phyloP scores from a whole-genome alignment of 2,113 vertebrate genomes.

The Accipiter virgatus region DNA sequence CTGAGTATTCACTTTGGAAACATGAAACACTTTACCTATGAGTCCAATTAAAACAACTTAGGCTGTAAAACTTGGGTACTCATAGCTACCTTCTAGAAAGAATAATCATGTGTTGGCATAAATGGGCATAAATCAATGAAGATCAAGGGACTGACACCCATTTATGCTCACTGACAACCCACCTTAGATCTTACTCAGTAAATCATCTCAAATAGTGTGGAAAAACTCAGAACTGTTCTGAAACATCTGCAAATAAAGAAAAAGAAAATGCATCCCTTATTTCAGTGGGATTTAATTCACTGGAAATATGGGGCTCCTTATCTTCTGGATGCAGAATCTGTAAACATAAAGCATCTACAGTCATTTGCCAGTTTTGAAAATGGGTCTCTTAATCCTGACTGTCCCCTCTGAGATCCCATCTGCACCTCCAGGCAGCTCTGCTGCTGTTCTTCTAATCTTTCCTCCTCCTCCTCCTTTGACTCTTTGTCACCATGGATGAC shows the following conservation, averaged over 20 bases:
- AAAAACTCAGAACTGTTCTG: background rate
- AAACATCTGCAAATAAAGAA: background rate
- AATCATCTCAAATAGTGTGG: background rate
- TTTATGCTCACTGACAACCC: background rate
- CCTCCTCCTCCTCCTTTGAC: background rate
- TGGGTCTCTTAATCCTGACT: background rate
- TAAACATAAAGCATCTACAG: background rate
- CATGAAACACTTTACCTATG: background rate
- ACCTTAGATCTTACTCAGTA: background rate
- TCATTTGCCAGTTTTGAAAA: background rate
- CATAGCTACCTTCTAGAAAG: background rate
- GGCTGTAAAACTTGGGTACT: background rate
- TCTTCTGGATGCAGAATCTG: background rate
- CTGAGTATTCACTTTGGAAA: background rate
- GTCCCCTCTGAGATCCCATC: background rate
- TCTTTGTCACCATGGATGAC: background rate
- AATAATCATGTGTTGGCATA: background rate
- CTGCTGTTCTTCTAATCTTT: background rate
- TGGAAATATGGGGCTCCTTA: background rate
- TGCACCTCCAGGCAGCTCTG: background rate
- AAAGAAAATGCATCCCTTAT: background rate
- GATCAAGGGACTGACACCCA: background rate
- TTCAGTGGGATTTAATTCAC: background rate
- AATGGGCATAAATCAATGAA: background rate
- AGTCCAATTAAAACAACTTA: constrained; percentile 10